Evolutionary conservation across 1,140 invertebrate genomes (phyloP), one percentile per base, ranked within the genome.

Genomic region (Platyscapa corneri): DNA sequence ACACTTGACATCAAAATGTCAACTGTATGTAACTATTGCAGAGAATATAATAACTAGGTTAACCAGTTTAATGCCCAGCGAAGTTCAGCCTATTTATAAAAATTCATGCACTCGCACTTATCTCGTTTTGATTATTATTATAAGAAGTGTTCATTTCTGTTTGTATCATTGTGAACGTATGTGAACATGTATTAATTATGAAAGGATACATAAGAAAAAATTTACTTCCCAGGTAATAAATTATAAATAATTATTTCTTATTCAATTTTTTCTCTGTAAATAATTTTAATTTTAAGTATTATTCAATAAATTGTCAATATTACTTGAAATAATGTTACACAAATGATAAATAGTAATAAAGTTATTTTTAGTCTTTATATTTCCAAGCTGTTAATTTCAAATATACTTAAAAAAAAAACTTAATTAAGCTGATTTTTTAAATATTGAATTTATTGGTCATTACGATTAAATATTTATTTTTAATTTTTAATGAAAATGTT

Each of bases 31-130:
- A 89, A 88, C 85, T 90, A 87, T 88, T 87, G 86, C 87, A 88
- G 86, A 89, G 76, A 37, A 87, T 90, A 89, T 89, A 89, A 87
- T 89, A 90, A 90, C 88, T 90, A 91, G 88, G 88, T 91, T 87
- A 92, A 90, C 89, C 90, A 88, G 89, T 89, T 91, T 92, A 93
- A 92, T 93, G 92, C 92, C 92, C 92, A 93, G 92, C 91, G 91
- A 93, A 93, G 89, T 90, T 89, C 90, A 91, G 89, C 91, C 89
- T 92, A 90, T 91, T 64, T 83, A 74, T 53, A 67, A 79, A 65
- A 67, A 70, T 64, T 78, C 46, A 70, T 67, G 75, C 85, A 65
- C 49, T 72, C 72, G 70, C 46, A 32, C 60, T 82, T 56, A 20
- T 30, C 14, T 77, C n/a, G 8, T 7, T 37, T 60, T 72, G 27